Evolutionary conservation across 2,113 vertebrate species (phyloP), one percentile per base, ranked within the genome.

Genomic region (Callipepla californica): DNA sequence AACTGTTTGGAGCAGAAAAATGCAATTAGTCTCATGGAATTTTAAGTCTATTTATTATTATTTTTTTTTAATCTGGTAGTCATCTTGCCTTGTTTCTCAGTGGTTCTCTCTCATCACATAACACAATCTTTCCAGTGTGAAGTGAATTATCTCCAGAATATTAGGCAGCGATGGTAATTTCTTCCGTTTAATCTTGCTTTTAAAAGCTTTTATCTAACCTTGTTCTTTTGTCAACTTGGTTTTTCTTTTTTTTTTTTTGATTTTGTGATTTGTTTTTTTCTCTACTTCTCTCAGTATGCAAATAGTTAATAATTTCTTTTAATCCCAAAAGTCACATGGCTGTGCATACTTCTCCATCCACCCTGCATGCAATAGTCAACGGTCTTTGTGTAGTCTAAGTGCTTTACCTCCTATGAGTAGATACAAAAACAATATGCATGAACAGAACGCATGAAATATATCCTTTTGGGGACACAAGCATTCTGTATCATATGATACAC

Each of bases 381-480:
- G 21, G 32, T 59, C 15, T 45, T 83, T 77, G 3, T 32, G 7
- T 21, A 55, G 3, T n/a, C 4, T 6, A 34, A 5, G 8, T 47
- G 22, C 6, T 0, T 2, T 42, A 47, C 7, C 16, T 68, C 6
- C 28, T n/a, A 13, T 75, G 40, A 92, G 70, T 58, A 10, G 6
- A 32, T 57, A 10, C n/a, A 44, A 80, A 87, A 87, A 8, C 3
- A 81, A 34, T 13, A 14, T 9, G 16, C 1, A 0, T 36, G 11
- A 86, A 77, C 7, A 89, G 30, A 76, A 80, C 19, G 12, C 8
- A 70, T 40, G 26, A 65, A 86, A 57, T 55, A 61, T 6, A 10
- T 12, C 9, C 10, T 51, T 3, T 2, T 72, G 5, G 4, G 6
- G 1, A 0, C 6, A 59, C 7, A 68, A 42, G 17, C 3, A 45